A percentile compares a stretch with the other conserved stretches of the same genome.
Conservation (phyloP, 1,140 invertebrate genomes). For the Drosophila leontia region DNA sequence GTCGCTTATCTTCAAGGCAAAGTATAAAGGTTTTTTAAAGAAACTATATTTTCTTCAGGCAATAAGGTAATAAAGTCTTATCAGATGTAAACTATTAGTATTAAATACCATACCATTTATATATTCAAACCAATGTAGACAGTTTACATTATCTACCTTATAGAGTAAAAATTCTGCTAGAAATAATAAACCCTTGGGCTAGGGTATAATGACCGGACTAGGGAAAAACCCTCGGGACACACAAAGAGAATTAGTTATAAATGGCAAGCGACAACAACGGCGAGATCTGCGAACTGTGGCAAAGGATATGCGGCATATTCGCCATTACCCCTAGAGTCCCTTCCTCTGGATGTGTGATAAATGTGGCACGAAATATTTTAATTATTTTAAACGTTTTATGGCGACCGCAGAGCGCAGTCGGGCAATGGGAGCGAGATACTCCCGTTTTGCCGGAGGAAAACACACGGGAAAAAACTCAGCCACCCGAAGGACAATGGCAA, state of each 20-base stretch:
- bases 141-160: no score
- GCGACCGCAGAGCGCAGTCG: constrained; percentile 53
- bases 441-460: constrained; percentile 29
- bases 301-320: constrained; percentile 77
- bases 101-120: no score
- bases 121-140: no score
- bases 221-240: constrained; percentile 46
- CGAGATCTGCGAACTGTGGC: constrained; percentile 22
- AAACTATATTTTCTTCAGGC: background rate
- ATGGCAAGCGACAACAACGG: constrained; percentile 53
- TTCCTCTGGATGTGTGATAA: constrained; percentile 63
- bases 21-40: background rate
- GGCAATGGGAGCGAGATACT: constrained; percentile 62
- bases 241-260: constrained; percentile 81
- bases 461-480: constrained; percentile 39
- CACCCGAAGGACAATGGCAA: constrained; percentile 65
- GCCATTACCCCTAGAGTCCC: constrained; percentile 53
- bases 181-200: background rate
- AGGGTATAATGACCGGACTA: constrained; percentile 41
- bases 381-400: constrained; percentile 85
- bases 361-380: constrained; percentile 84
- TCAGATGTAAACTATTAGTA: background rate
- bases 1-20: background rate
- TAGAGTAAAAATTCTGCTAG: background rate
- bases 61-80: background rate